phyloP scores from a whole-genome alignment of 2,888 invertebrate species.

The Drosophila sordidapex region DNA sequence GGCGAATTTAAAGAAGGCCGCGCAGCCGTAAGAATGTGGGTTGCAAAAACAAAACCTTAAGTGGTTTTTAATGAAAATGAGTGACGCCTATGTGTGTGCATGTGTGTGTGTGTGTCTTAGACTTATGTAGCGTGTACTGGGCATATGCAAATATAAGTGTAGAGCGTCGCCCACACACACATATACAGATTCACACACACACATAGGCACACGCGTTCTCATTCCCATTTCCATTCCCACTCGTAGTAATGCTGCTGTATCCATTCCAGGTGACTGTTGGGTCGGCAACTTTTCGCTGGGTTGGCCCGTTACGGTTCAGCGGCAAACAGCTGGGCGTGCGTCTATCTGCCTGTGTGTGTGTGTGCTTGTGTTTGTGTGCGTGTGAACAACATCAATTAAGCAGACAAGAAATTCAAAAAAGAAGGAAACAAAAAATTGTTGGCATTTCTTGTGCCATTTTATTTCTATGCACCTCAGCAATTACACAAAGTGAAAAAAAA shows the following conservation, averaged over 20 bases:
- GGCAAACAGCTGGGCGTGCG: constrained; percentile 65
- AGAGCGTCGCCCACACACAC: constrained; percentile 34
- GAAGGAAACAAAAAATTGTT: constrained; percentile 11
- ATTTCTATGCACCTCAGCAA: constrained; percentile 47
- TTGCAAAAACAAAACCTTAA: constrained; percentile 75
- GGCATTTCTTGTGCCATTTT: constrained; percentile 47
- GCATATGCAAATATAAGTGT: constrained; percentile 22
- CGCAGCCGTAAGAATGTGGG: constrained; percentile 68
- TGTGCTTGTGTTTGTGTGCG: constrained; percentile 51
- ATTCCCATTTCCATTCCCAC: constrained; percentile 47
- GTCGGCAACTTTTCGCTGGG: constrained; percentile 58
- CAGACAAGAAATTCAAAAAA: constrained; percentile 47
- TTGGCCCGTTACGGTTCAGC: constrained; percentile 75
- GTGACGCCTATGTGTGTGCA: constrained; percentile 43
- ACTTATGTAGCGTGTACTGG: constrained; percentile 37
- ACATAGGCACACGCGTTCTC: constrained; percentile 31
- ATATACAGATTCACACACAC: constrained; percentile 30
- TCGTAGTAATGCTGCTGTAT: constrained; percentile 35
- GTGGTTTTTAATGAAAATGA: constrained; percentile 77
- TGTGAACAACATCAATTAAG: constrained; percentile 70
- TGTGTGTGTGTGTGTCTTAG: constrained; percentile 26
- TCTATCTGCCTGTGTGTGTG: constrained; percentile 1
- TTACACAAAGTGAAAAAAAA: constrained; percentile 69
- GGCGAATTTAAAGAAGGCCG: constrained; percentile 48
- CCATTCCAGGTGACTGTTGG: constrained; percentile 55